Conservation (phyloP, 1,140 invertebrate genomes). For the Piezodorus guildinii region DNA sequence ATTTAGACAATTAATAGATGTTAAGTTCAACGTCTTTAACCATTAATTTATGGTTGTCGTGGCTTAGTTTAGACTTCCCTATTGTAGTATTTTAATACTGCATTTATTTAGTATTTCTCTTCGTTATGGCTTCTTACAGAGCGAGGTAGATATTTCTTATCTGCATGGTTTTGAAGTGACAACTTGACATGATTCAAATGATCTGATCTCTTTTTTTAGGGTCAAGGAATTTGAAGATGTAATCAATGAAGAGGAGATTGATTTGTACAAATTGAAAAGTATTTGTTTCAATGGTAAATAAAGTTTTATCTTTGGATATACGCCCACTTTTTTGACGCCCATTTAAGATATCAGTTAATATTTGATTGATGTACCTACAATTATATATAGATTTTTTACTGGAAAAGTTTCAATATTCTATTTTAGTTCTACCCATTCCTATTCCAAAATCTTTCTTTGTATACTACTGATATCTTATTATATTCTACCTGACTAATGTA, state of each 20-base stretch:
- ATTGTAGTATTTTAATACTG: not conserved
- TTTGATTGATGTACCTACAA: too few species aligned
- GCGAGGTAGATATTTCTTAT: not conserved
- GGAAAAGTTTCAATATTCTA: too few species aligned
- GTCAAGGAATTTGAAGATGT: slow-evolving; percentile 62
- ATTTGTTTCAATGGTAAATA: slow-evolving; percentile 63
- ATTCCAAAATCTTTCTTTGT: too few species aligned
- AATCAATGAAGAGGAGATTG: slow-evolving; percentile 52
- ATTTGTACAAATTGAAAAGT: slow-evolving; percentile 47
- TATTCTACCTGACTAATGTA: too few species aligned
- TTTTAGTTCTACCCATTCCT: too few species aligned
- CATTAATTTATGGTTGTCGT: too few species aligned
- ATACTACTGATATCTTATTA: too few species aligned
- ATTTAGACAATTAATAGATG: too few species aligned
- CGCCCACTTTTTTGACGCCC: not conserved
- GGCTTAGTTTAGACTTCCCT: too few species aligned
- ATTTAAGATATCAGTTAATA: too few species aligned
- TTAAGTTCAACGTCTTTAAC: too few species aligned
- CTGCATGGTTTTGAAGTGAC: not conserved
- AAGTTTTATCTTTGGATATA: not conserved
- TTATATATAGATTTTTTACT: too few species aligned
- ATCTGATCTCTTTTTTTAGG: slow-evolving; percentile 37
- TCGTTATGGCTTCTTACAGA: slow-evolving; percentile 8
- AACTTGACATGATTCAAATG: not conserved
- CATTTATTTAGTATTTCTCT: not conserved